Conservation (phyloP, 2,888 invertebrate genomes). For the Synanthedon tipuliformis region DNA sequence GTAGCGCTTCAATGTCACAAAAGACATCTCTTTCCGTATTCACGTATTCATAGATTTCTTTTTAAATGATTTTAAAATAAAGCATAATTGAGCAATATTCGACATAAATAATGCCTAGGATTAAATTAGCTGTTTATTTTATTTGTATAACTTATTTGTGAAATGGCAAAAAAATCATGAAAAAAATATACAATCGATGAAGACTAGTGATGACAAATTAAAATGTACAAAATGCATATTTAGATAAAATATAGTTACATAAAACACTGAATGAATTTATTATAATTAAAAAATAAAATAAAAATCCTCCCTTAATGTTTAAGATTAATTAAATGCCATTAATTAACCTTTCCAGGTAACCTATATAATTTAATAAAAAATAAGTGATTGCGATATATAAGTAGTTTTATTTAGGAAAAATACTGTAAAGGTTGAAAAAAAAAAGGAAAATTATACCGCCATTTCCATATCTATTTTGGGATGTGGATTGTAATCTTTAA, state of each 20-base stretch:
- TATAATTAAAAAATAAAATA: background rate
- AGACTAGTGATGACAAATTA: background rate
- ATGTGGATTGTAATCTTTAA: constrained; percentile 87
- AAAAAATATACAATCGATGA: background rate
- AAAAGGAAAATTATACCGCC: constrained; percentile 75
- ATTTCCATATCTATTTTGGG: constrained; percentile 93
- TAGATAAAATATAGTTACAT: background rate
- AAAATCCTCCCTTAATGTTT: constrained; percentile 13
- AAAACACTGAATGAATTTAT: background rate
- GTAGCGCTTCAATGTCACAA: no score
- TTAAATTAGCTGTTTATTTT: background rate
- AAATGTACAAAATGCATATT: constrained; percentile 1
- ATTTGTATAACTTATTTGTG: background rate
- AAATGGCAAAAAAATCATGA: no score
- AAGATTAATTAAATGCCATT: constrained; percentile 39
- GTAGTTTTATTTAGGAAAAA: constrained; percentile 6
- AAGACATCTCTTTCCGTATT: no score
- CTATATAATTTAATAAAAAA: constrained; percentile 18
- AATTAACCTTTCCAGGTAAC: constrained; percentile 25
- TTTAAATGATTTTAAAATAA: constrained; percentile 4
- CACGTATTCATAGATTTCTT: background rate
- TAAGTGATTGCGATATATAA: constrained; percentile 15
- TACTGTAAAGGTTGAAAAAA: background rate
- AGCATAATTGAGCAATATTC: no score
- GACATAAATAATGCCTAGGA: background rate